These are phyloP conservation scores for Sialis fuliginosa DNA, from an alignment of 2,888 invertebrate genomes.

Conservation along the genomic window DNA sequence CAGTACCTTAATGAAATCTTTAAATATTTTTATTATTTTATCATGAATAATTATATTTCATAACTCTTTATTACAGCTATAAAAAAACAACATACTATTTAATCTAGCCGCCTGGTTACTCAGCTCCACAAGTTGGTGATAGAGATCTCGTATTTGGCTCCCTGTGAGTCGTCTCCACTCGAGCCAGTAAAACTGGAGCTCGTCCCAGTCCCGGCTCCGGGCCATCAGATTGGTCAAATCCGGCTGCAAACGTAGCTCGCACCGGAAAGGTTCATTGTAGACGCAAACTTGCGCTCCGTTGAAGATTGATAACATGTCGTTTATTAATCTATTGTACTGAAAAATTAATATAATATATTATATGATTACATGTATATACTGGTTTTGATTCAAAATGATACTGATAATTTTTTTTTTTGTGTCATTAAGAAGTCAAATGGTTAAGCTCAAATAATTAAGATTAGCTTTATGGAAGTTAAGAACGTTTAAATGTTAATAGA, in stretches of 20 bases:
- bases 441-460: too few relatives aligned
- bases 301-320: constrained; percentile 77
- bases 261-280: constrained; percentile 67
- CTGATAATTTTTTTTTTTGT: background rate
- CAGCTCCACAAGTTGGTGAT: constrained; percentile 59
- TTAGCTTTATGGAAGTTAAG: too few relatives aligned
- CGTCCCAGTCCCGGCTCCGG: constrained; percentile 68
- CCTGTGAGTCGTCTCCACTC: constrained; percentile 81
- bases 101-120: constrained; percentile 64
- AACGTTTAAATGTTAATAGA: too few relatives aligned
- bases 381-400: background rate
- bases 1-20: too few relatives aligned
- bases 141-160: constrained; percentile 57
- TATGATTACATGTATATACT: too few relatives aligned
- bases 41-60: too few relatives aligned
- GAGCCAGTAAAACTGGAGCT: constrained; percentile 73
- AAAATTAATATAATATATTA: constrained; percentile 14
- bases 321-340: constrained; percentile 73
- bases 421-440: too few relatives aligned
- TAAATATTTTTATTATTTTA: too few relatives aligned
- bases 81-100: constrained; percentile 49
- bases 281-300: constrained; percentile 72
- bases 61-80: too few relatives aligned
- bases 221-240: constrained; percentile 65
- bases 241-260: constrained; percentile 64